Percentiles rank a stretch among this genome's conserved stretches.
These are phyloP conservation scores for Drosophila bunnanda DNA, from an alignment of 2,888 invertebrate genomes.

Conservation along the genomic window DNA sequence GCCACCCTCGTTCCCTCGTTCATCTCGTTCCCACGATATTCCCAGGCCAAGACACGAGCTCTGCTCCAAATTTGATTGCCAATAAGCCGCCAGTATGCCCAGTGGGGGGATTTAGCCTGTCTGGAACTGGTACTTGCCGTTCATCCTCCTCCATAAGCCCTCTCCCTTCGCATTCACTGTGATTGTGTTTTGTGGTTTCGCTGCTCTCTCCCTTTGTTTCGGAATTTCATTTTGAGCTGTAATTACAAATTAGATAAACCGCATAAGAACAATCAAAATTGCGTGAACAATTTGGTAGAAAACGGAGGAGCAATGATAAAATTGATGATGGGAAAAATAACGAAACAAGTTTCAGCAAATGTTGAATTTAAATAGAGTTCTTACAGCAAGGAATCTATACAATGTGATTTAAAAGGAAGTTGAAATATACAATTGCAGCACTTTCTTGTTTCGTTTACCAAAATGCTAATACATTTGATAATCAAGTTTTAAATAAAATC, in stretches of 20 bases:
- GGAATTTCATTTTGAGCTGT: conserved; percentile 55
- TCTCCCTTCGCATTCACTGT: conserved; percentile 19
- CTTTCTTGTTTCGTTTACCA: too few species aligned
- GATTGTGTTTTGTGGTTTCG: conserved; percentile 54
- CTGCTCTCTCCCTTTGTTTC: conserved; percentile 8
- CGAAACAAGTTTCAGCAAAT: background rate
- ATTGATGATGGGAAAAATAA: background rate
- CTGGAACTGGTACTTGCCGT: background rate
- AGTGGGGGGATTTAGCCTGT: conserved; percentile 59
- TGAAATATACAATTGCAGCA: too few species aligned
- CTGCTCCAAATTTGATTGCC: conserved; percentile 65
- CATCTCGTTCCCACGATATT: conserved; percentile 21
- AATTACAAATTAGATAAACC: conserved; percentile 74
- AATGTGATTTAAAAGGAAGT: background rate
- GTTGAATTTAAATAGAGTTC: background rate
- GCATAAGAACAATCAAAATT: conserved; percentile 51
- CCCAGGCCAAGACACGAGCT: conserved; percentile 37
- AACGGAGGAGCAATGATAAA: conserved; percentile 3
- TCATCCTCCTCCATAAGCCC: conserved; percentile 14
- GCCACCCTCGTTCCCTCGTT: background rate
- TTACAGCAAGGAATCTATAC: background rate
- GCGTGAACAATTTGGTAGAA: conserved; percentile 44
- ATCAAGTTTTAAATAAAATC: background rate
- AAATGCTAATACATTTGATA: too few species aligned
- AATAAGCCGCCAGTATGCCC: conserved; percentile 72